Base-by-base conservation (phyloP, 2,888 invertebrate genomes). In the Lycaena phlaeas region DNA sequence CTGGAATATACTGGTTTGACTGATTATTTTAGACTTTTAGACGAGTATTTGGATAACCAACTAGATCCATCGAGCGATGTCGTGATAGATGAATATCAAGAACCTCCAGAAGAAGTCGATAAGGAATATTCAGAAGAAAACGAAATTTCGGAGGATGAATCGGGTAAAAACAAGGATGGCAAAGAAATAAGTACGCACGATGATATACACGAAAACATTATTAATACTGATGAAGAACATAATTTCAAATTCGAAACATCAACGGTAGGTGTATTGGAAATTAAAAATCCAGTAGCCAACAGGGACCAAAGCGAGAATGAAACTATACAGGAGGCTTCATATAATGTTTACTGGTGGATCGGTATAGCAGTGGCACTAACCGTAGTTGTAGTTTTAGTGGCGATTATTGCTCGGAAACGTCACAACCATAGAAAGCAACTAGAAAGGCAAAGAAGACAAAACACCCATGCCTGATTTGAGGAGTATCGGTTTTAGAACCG, bases 401-500 rank as follows among this genome's bases (percentile, higher is more conserved):
- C 75, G 42, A 74, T 85, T 48, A 78, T 85, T 42, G 85, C 76
- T 2, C 70, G 75, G 42, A 85, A 85, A 57, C 72, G 85, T n/a
- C 82, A 84, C 37, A 84, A 64, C 48, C 85, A 85, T 48, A 77
- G 79, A 50, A 85, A 84, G 60, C 71, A 82, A 44, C 48, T 85
- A 27, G 82, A 85, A 42, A 75, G 71, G 53, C 78, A 85, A 49
- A 66, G n/a, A n/a, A n/a, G 85, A 55, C 71, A 79, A n/a, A 72
- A 68, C 44, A 53, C 79, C 44, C 64, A 64, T 53, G 79, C 84
- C 62, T 84, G 84, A 84, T 84, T 73, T 62, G 84, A 84, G 59
- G 84, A 84, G 57, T 84, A 84, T 77, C 84, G 84, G 78, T 84
- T 84, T 73, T 84, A 82, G 64, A 54, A 59, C 74, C 81, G 82